Evolutionary conservation across 2,888 invertebrate species (phyloP), one percentile per base, ranked within the genome.

Genomic region (Drosophila monieri): DNA sequence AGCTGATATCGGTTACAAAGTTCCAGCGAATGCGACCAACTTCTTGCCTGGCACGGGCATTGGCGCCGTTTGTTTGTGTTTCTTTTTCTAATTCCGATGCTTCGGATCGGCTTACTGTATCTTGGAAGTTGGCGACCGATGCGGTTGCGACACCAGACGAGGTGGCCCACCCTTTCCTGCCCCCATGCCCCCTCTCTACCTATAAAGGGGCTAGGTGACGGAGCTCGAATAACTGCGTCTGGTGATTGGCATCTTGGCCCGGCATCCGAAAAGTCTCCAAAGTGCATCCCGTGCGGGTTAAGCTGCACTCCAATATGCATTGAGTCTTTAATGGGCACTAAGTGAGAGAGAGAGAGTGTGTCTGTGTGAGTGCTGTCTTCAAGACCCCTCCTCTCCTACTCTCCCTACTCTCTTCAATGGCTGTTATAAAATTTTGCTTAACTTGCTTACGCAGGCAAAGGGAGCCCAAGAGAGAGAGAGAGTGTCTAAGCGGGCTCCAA

Each of bases 361-460:
- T 27, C 25, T n/a, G 35, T 35, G 39, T 10, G 14, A 15, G 39
- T 14, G 5, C 68, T 80, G 78, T 78, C 72, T 78, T 67, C 23
- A 62, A 78, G 61, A 46, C 30, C 9, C 35, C 37, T 37, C 0
- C 12, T 35, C 25, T 35, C 15, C 25, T 2, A 14, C 10, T 14
- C 18, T 15, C 18, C 6, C 30, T 18, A 9, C 15, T 35, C 44
- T 54, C 44, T 14, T 14, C 48, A 21, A 4, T 35, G 35, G 44
- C 2, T 27, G 8, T 57, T 47, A 47, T 60, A 57, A 47, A 57
- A 61, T 51, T 61, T 61, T 15, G 39, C 52, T 44, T 27, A 62
- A 39, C 46, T 60, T 60, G 62, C 61, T 49, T 60, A 35, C 60
- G 59, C 60, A 25, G 48, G 46, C 59, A 60, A 27, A 37, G 56